These are phyloP conservation scores for Achroia grisella DNA, from an alignment of 1,140 invertebrate species.

Conservation along the genomic window DNA sequence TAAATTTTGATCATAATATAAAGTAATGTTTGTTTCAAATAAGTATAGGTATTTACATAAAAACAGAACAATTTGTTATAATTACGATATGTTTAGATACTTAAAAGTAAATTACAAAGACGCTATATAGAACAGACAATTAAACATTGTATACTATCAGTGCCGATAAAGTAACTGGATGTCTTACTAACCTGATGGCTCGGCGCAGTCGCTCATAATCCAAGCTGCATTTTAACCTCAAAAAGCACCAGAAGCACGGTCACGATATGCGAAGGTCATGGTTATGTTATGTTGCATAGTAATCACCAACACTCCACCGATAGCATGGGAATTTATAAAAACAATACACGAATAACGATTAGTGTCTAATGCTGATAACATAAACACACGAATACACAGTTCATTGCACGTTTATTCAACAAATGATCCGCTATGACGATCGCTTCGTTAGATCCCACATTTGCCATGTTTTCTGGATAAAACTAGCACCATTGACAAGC, in stretches of 20 bases:
- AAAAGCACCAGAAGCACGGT: conserved; percentile 60
- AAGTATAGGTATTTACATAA: too few species aligned
- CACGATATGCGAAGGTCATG: conserved; percentile 62
- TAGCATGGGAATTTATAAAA: conserved; percentile 49
- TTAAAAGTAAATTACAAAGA: conserved; percentile 7
- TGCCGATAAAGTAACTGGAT: conserved; percentile 45
- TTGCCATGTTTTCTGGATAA: conserved; percentile 40
- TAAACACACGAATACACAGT: conserved; percentile 70
- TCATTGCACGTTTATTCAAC: conserved; percentile 64
- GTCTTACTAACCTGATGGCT: conserved; percentile 63
- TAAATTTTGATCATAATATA: too few species aligned
- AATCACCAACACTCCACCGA: conserved; percentile 48
- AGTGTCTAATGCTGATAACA: conserved; percentile 68
- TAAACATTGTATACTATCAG: conserved; percentile 29
- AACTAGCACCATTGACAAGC: conserved; percentile 49
- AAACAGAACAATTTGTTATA: too few species aligned
- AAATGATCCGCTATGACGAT: conserved; percentile 51
- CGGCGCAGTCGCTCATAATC: conserved; percentile 66
- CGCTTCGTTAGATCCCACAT: conserved; percentile 53
- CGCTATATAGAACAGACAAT: conserved; percentile 48
- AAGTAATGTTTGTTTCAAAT: too few species aligned
- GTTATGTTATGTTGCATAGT: conserved; percentile 69
- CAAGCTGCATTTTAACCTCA: conserved; percentile 72
- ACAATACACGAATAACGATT: conserved; percentile 61
- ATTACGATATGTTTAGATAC: not conserved